Conservation (phyloP, 2,113 vertebrate species). For the Muntiacus muntjak region DNA sequence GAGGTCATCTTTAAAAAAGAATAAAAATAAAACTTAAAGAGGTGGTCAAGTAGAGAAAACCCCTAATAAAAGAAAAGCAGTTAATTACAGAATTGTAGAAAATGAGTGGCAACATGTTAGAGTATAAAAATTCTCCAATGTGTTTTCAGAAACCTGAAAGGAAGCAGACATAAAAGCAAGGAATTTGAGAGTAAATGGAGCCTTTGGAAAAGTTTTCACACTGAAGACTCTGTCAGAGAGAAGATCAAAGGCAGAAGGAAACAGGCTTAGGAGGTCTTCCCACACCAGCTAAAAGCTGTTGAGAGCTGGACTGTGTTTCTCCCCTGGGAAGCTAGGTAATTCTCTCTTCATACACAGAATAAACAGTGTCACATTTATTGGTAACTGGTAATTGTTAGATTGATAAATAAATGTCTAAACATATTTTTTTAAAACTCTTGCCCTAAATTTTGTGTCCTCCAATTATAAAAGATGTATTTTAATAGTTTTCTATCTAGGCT, state of each 20-base stretch:
- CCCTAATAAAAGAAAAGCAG: background rate
- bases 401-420: background rate
- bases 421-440: conserved; percentile 18
- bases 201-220: background rate
- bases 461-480: background rate
- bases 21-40: background rate
- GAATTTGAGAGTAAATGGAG: background rate
- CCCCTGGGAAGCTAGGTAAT: background rate
- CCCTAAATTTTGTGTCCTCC: background rate
- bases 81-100: background rate
- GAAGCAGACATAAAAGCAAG: background rate
- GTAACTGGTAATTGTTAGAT: background rate
- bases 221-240: background rate
- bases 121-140: conserved; percentile 1
- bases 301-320: background rate
- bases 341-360: background rate
- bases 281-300: background rate
- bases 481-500: background rate
- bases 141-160: conserved; percentile 2
- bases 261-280: background rate
- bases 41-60: conserved; percentile 3
- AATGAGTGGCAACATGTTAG: background rate
- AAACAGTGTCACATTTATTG: background rate
- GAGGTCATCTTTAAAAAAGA: background rate
- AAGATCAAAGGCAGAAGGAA: background rate